Percentiles rank a stretch among this genome's conserved stretches.
Conservation (phyloP, 2,113 vertebrate genomes). For the Phyllostomus discolor region DNA sequence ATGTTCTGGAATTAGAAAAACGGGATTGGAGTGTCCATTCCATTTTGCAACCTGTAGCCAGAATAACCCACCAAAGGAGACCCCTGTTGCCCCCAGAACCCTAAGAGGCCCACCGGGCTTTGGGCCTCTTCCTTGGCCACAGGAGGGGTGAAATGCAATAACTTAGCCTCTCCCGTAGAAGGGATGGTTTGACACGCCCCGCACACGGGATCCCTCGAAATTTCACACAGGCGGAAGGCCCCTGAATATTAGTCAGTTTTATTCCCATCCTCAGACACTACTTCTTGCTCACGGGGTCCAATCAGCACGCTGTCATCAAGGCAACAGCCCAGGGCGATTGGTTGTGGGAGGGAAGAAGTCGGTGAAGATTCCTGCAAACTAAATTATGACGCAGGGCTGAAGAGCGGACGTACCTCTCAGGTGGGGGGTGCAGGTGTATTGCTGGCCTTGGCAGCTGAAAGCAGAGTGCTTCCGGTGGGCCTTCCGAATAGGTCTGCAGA, state of each 20-base stretch:
- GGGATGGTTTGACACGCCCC: accelerated
- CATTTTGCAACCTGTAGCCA: neutral
- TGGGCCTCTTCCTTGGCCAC: neutral
- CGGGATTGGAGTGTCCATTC: neutral
- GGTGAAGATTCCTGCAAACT: neutral
- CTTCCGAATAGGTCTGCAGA: neutral
- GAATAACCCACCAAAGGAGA: neutral
- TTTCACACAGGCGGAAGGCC: neutral
- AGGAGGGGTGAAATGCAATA: neutral
- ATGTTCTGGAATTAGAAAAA: neutral
- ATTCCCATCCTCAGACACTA: neutral
- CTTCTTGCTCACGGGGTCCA: neutral
- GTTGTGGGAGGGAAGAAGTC: neutral
- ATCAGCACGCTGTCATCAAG: neutral
- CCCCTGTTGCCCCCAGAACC: no score
- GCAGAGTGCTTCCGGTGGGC: neutral
- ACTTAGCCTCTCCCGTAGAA: neutral
- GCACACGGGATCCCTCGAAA: neutral
- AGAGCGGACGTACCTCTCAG: neutral
- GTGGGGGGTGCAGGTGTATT: no score
- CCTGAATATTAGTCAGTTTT: neutral
- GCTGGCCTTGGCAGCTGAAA: neutral
- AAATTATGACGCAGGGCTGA: neutral
- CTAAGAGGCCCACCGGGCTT: neutral
- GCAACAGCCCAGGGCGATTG: neutral